Evolutionary conservation across 2,888 invertebrate genomes (phyloP), one percentile per base, ranked within the genome.

Genomic region (Eristalis tenax): DNA sequence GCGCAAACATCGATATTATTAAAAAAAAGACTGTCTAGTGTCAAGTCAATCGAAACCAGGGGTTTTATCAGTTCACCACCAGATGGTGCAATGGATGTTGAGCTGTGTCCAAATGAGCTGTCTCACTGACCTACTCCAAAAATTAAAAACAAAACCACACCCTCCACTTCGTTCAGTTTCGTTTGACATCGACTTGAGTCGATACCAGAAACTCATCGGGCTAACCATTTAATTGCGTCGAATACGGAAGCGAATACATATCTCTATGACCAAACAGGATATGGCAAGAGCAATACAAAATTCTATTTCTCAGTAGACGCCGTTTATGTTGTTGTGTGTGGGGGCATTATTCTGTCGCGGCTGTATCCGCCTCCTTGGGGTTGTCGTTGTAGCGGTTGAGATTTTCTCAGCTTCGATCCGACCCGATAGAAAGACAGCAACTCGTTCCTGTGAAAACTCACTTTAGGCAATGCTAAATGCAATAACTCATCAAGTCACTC

Each of bases 381-480:
- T 93, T 88, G 93, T 92, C 23, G 94, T 94, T 0, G 94, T 90
- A 6, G 92, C 92, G 50, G 94, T 94, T 5, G 94, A 90, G 2
- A 94, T 94, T 91, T 95, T 95, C 89, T 94, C 94, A 0, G 94
- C 94, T 90, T 95, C 94, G 73, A 95, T 95, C 87, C 95, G 95
- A 65, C 96, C 96, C 13, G 96, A 96, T 70, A 96, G 91, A 89
- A 95, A 95, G 79, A 94, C 93, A 0, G 96, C 96, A 66, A 96
- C 91, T 78, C 95, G 94, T 91, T 95, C 96, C 96, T 96, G 89
- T 22, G 91, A 85, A 64, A 84, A 63, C 57, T 40, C 63, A 4
- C 56, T 61, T 65, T n/a, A 81, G 38, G 71, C 50, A 68, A n/a
- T 2, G n/a, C 26, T 15, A 6, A n/a, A 56, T 22, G 23, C 26